A percentile compares a stretch with the other conserved stretches of the same genome.
phyloP scores from a whole-genome alignment of 2,797 vertebrate genomes.

The Typhlichthys eigenmanni region DNA sequence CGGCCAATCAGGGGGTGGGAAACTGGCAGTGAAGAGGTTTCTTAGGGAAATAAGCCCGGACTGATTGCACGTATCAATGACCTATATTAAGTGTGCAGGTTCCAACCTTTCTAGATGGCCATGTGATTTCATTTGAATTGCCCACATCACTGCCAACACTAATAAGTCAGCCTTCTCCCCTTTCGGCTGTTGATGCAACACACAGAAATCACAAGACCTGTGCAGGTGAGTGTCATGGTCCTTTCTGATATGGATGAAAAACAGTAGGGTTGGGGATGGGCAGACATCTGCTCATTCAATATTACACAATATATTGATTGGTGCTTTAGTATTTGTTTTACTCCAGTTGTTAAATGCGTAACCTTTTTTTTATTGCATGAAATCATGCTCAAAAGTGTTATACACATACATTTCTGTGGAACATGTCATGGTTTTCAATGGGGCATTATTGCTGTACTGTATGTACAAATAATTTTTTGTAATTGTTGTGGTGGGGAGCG shows the following conservation, averaged over 20 bases:
- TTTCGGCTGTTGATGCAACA: conserved; percentile 42
- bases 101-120: conserved; percentile 32
- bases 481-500: neutral
- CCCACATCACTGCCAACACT: conserved; percentile 8
- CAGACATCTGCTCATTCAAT: too few relatives aligned
- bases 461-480: too few relatives aligned
- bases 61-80: conserved; percentile 67
- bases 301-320: too few relatives aligned
- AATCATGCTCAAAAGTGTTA: too few relatives aligned
- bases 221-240: conserved; percentile 12
- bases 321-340: too few relatives aligned
- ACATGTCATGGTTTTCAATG: too few relatives aligned
- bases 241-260: neutral
- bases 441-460: too few relatives aligned
- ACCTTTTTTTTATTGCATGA: too few relatives aligned
- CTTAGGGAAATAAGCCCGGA: conserved; percentile 50
- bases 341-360: too few relatives aligned
- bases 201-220: conserved; percentile 37
- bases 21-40: conserved; percentile 32
- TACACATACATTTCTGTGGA: too few relatives aligned
- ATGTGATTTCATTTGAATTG: conserved; percentile 60
- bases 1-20: conserved; percentile 47
- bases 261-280: neutral
- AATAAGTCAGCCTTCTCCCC: conserved; percentile 5
- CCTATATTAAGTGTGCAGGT: conserved; percentile 53